Evolutionary conservation across 1,140 invertebrate species (phyloP), one percentile per base, ranked within the genome.

Genomic region (Arctopsyche grandis): DNA sequence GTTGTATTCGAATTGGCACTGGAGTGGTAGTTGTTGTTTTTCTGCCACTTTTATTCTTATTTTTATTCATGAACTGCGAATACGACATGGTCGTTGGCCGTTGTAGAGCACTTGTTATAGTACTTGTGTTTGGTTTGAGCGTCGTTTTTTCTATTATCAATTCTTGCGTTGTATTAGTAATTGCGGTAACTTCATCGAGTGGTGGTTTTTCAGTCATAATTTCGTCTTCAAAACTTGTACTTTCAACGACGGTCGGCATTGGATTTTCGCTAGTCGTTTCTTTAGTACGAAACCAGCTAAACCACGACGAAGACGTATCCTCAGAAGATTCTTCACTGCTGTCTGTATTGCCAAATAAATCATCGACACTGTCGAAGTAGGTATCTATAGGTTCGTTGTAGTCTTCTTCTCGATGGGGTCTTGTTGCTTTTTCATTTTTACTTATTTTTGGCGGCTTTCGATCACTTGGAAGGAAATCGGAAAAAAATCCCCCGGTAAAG

Each of bases 331-430:
- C 69, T 16, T 22, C 19, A n/a, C 69, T 46, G 22, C 21, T 76
- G 21, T 21, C 24, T 44, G 24, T 24, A 12, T 63, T 44, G 9
- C 46, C 21, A 26, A 82, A 77, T 48, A 82, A 24, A 46, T 79
- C 69, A 38, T 80, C 81, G 9, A 82, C 16, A n/a, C 77, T 77
- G 24, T 80, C 81, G 0, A 82, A 71, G 29, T 80, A 74, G 21
- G n/a, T 74, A 56, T 63, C 79, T 21, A 82, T 24, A 43, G 77
- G 77, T 75, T 82, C 81, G 21, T 71, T 43, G 14, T 71, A 63
- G n/a, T 75, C 69, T 22, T 82, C 76, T 46, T 75, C 78, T 75
- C n/a, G 44, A 14, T 5, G 44, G 69, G 29, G 9, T 19, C 43
- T 19, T 76, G 69, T n/a, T 16, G 44, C n/a, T 63, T 77, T 22